phyloP scores from a whole-genome alignment of 2,797 vertebrate genomes.

The Squalus acanthias region DNA sequence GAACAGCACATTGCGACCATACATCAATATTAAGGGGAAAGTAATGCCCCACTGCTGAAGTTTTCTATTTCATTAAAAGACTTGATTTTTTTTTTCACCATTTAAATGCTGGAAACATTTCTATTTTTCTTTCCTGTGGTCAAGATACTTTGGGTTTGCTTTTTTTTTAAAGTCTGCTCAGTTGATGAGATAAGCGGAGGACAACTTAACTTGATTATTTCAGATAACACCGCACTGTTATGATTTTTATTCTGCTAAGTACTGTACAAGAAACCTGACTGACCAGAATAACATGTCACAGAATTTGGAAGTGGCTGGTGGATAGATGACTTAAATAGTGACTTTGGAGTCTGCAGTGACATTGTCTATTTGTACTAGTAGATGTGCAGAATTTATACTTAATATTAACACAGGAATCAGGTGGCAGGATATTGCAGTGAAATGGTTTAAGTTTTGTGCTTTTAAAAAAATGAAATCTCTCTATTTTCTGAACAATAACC shows the following conservation, averaged over 20 bases:
- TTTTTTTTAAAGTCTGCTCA: neutral
- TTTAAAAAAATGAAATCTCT: neutral
- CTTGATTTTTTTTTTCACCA: neutral
- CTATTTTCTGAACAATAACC: neutral
- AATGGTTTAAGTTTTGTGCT: neutral
- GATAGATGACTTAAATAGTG: neutral
- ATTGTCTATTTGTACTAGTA: neutral
- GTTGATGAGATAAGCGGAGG: neutral
- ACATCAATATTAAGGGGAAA: slow-evolving; percentile 1
- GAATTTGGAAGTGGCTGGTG: neutral
- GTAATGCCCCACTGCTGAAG: neutral
- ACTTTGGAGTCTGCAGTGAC: neutral
- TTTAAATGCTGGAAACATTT: neutral
- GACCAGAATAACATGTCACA: neutral
- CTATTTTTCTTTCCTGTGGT: neutral
- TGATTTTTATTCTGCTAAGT: neutral
- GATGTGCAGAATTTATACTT: neutral
- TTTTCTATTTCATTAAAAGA: neutral
- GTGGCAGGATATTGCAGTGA: neutral
- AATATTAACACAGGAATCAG: neutral
- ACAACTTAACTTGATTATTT: neutral
- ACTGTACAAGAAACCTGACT: neutral
- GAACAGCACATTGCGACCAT: neutral
- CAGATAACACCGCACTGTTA: neutral
- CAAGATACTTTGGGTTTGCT: neutral